These are phyloP conservation scores for Alouatta palliata DNA, from an alignment of 2,113 vertebrate species.

Conservation along the genomic window DNA sequence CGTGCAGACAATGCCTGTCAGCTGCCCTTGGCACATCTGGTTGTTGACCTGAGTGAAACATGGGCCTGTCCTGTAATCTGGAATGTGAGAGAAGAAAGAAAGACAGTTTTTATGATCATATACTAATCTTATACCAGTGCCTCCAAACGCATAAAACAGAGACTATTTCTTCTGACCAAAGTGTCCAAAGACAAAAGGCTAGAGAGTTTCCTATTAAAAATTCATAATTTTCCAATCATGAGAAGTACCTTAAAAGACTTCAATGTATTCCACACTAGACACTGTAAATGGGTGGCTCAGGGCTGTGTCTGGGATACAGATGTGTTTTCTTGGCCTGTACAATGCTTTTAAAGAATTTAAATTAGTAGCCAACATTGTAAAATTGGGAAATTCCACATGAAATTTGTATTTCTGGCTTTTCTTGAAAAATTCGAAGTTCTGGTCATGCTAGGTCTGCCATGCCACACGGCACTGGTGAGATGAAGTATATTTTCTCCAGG, in stretches of 20 bases:
- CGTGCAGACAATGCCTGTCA: constrained; percentile 98
- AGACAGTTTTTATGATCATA: not conserved
- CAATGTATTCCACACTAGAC: not conserved
- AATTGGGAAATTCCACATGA: constrained; percentile 49
- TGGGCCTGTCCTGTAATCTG: constrained; percentile 97
- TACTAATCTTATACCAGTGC: not conserved
- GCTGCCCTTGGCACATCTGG: constrained; percentile 99
- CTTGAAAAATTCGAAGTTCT: not conserved
- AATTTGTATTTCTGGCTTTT: constrained; percentile 50
- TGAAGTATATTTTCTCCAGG: not conserved
- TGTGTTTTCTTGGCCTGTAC: constrained; percentile 42
- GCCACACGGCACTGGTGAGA: too few relatives aligned
- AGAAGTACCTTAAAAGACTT: not conserved
- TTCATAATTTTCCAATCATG: not conserved
- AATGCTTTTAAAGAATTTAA: constrained; percentile 50
- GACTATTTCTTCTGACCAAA: not conserved
- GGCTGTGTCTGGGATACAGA: constrained; percentile 63
- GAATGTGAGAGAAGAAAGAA: constrained; percentile 27
- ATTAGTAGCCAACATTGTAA: constrained; percentile 46
- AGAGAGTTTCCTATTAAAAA: constrained; percentile 35
- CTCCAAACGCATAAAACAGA: not conserved
- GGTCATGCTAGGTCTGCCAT: not conserved
- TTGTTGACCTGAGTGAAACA: constrained; percentile 99
- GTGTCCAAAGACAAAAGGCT: not conserved
- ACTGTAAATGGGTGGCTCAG: not conserved